A percentile compares a stretch with the other conserved stretches of the same genome.
phyloP scores from a whole-genome alignment of 2,113 vertebrate genomes.

The Neotoma lepida region DNA sequence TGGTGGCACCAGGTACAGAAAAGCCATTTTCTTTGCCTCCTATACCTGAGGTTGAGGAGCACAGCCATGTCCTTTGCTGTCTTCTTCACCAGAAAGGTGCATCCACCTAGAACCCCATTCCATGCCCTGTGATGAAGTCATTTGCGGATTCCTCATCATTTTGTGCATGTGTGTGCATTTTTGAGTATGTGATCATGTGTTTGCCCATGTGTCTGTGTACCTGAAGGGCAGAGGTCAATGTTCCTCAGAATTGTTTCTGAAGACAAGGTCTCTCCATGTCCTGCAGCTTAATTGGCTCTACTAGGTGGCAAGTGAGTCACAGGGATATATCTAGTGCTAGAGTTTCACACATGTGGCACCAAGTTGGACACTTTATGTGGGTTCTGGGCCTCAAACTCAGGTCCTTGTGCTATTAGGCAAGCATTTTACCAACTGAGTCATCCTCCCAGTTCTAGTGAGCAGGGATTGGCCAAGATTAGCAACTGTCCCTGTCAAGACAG shows the following conservation, averaged over 20 bases:
- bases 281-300: neutral
- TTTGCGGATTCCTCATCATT: neutral
- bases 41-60: slow-evolving; percentile 84
- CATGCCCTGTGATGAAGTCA: accelerated
- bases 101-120: too few relatives aligned
- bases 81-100: slow-evolving; percentile 85
- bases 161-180: neutral
- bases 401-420: neutral
- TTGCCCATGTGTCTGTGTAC: neutral
- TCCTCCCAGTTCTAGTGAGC: neutral
- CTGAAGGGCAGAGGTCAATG: neutral
- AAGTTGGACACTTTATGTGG: neutral
- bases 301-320: neutral
- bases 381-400: neutral
- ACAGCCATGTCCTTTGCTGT: slow-evolving; percentile 80
- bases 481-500: neutral
- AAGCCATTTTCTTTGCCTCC: slow-evolving; percentile 87
- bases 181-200: neutral
- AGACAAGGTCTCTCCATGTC: neutral
- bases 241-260: neutral
- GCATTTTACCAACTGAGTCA: too few relatives aligned
- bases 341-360: neutral
- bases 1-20: slow-evolving; percentile 83
- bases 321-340: neutral
- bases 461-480: neutral